A percentile compares a stretch with the other conserved stretches of the same genome.
phyloP scores from a whole-genome alignment of 2,888 invertebrate species.

The Atherix ibis region DNA sequence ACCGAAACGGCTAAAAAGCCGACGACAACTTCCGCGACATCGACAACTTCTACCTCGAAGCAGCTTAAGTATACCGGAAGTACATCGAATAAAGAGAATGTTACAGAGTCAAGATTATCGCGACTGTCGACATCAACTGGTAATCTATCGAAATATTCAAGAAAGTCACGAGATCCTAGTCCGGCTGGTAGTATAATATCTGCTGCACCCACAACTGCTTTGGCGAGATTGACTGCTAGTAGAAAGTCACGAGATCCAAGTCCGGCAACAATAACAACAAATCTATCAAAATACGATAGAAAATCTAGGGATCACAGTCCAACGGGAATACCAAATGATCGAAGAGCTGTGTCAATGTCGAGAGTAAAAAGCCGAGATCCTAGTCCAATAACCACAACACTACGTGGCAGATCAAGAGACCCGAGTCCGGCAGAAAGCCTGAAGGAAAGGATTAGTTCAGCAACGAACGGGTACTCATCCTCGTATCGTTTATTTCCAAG shows the following conservation, averaged over 20 bases:
- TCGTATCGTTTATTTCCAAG: conserved; percentile 18
- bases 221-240: conserved; percentile 15
- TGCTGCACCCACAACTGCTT: conserved; percentile 36
- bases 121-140: conserved; percentile 14
- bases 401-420: conserved; percentile 27
- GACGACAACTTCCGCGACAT: conserved; percentile 12
- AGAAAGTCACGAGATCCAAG: conserved; percentile 30
- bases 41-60: conserved; percentile 1
- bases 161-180: conserved; percentile 26
- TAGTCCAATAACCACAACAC: conserved; percentile 29
- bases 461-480: conserved; percentile 13
- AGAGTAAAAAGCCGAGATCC: conserved; percentile 34
- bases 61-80: conserved; percentile 6
- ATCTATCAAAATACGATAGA: background rate
- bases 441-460: conserved; percentile 7
- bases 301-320: conserved; percentile 30
- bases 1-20: conserved; percentile 6
- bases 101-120: conserved; percentile 2
- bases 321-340: background rate
- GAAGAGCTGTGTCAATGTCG: background rate
- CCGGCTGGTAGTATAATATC: conserved; percentile 20
- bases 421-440: conserved; percentile 15
- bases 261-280: conserved; percentile 5
- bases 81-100: conserved; percentile 8
- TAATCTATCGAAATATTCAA: conserved; percentile 19